Evolutionary conservation across 2,888 invertebrate species (phyloP), one percentile per base, ranked within the genome.

Genomic region (Ariolimax columbianus): DNA sequence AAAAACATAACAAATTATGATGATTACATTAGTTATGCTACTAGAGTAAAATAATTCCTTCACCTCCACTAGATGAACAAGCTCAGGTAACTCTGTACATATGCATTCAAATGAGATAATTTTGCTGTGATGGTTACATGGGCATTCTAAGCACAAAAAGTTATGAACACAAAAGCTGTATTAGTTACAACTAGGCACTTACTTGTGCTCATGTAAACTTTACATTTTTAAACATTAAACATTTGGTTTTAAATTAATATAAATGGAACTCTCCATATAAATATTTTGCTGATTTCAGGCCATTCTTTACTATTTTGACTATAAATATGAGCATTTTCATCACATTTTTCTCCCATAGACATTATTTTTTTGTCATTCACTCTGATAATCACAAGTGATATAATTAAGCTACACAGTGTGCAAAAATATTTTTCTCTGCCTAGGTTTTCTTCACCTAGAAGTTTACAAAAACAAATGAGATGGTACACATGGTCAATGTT

Each of bases 61-160:
- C 75, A 75, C 75, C 75, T 75, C 51, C 30, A 9, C 47, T 75
- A 75, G 11, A 75, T 51, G 43, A 75, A 51, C 33, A 75, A 47
- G 33, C 19, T 47, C 33, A 47, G n/a, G 33, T 36, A 75, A 36
- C 51, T 51, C 26, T 75, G 51, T 51, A 51, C 51, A 47, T 6
- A 55, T 19, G 17, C 14, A 75, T 75, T 14, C 17, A 51, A 75
- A 23, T 30, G 23, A 75, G 40, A 6, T 4, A 72, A 0, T 1
- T 36, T 70, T 36, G 19, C 47, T 66, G 33, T 17, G 7, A 17
- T 70, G 70, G 70, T 36, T 36, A 70, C 19, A 70, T 14, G 38
- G 17, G 19, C 38, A 23, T 30, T 38, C 19, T 38, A 70, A 70
- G 55, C 55, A 55, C 55, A 55, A 55, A 14, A 55, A 14, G n/a